Conservation (phyloP, 2,797 vertebrate species). For the Megaceryle alcyon region DNA sequence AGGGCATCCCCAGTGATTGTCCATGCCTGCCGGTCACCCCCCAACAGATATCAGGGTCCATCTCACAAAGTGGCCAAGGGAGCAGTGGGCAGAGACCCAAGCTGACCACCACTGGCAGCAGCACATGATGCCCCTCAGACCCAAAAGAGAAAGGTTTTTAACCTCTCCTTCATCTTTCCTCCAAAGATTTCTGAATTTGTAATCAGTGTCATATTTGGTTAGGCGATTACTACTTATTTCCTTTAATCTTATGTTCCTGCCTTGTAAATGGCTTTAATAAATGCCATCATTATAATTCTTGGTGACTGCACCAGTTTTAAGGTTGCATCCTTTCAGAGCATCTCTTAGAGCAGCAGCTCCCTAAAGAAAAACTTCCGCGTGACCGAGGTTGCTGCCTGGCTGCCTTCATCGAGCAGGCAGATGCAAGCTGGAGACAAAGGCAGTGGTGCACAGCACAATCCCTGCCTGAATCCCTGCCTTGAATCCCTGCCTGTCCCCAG, state of each 20-base stretch:
- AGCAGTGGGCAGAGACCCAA: neutral
- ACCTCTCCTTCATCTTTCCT: neutral
- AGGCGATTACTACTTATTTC: neutral
- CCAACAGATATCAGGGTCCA: neutral
- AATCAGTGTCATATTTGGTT: neutral
- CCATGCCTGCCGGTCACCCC: neutral
- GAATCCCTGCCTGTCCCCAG: neutral
- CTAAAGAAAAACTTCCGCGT: neutral
- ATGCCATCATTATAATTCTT: neutral
- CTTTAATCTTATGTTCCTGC: neutral
- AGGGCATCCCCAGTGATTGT: neutral
- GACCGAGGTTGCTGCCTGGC: neutral
- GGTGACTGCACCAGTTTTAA: neutral
- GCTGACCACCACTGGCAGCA: neutral
- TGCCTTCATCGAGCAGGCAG: neutral
- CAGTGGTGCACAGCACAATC: neutral
- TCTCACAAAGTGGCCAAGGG: neutral
- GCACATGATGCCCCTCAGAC: neutral
- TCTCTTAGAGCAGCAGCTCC: neutral
- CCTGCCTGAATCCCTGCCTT: neutral
- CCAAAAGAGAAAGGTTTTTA: neutral
- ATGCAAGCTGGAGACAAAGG: slow-evolving; percentile 29
- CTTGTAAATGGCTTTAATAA: neutral
- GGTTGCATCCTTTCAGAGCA: neutral
- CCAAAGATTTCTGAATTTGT: neutral